phyloP scores from a whole-genome alignment of 2,113 vertebrate species.

The Catharus minimus region DNA sequence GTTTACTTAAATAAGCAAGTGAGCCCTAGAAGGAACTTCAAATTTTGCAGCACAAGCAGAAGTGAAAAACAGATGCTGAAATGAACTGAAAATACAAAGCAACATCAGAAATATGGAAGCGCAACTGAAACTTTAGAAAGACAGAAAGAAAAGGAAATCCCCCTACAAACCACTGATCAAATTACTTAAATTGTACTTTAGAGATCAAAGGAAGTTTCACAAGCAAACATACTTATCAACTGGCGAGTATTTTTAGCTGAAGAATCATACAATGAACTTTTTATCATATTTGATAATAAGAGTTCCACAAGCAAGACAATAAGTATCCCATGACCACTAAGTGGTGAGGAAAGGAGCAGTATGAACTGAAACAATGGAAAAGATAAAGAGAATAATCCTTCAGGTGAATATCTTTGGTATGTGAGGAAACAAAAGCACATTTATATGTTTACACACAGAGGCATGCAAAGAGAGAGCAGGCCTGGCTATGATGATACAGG shows the following conservation, averaged over 20 bases:
- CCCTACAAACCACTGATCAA: background rate
- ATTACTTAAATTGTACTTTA: background rate
- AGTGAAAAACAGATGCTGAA: conserved; percentile 11
- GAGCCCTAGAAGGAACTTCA: background rate
- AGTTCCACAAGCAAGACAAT: background rate
- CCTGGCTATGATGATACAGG: background rate
- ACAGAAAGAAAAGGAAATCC: conserved; percentile 3
- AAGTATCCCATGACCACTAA: background rate
- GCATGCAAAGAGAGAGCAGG: background rate
- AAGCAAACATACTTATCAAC: background rate
- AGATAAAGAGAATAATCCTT: background rate
- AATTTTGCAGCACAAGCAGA: background rate
- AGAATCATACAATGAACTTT: background rate
- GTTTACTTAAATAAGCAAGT: background rate
- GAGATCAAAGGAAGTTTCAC: background rate
- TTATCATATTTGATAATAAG: background rate
- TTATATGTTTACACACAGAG: background rate
- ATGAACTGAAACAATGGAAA: background rate
- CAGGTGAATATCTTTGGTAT: background rate
- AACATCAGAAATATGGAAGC: background rate
- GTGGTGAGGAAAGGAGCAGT: background rate
- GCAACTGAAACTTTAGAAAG: background rate
- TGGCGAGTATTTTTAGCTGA: background rate
- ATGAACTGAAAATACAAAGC: background rate
- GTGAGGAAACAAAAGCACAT: background rate